Evolutionary conservation across 2,113 vertebrate genomes (phyloP).

Genomic region (Copsychus sechellarum): DNA sequence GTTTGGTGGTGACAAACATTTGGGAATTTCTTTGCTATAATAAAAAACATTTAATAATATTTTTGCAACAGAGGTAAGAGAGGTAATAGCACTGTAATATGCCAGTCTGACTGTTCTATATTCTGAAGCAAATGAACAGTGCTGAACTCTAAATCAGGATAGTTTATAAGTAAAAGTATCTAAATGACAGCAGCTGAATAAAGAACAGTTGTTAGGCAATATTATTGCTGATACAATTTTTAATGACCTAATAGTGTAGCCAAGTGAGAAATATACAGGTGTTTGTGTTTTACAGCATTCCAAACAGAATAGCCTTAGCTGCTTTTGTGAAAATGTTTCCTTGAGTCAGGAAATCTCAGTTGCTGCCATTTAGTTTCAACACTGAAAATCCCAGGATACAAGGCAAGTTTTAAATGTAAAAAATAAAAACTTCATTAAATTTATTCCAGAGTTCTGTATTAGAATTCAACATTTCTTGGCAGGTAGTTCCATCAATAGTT

Average conservation of each 20-base stretch:
- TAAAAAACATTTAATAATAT: neutral
- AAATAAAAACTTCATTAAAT: neutral
- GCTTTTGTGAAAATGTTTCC: neutral
- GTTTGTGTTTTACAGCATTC: neutral
- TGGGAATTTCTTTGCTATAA: neutral
- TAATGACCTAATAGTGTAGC: neutral
- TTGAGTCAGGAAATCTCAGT: neutral
- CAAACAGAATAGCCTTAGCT: neutral
- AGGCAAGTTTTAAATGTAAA: neutral
- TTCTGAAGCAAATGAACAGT: neutral
- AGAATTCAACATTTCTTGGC: neutral
- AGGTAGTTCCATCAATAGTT: neutral
- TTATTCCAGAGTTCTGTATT: neutral
- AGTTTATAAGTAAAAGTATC: neutral
- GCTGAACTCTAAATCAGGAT: neutral
- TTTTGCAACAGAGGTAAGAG: neutral
- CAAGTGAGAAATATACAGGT: neutral
- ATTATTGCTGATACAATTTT: neutral
- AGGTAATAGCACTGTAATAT: neutral
- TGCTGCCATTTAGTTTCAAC: neutral
- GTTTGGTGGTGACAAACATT: neutral
- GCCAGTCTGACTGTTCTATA: neutral
- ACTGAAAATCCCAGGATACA: neutral
- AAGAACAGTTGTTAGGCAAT: neutral
- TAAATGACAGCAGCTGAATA: neutral